A percentile compares a stretch with the other conserved stretches of the same genome.
phyloP scores from a whole-genome alignment of 1,140 invertebrate genomes.

The Zaprionus africanus region DNA sequence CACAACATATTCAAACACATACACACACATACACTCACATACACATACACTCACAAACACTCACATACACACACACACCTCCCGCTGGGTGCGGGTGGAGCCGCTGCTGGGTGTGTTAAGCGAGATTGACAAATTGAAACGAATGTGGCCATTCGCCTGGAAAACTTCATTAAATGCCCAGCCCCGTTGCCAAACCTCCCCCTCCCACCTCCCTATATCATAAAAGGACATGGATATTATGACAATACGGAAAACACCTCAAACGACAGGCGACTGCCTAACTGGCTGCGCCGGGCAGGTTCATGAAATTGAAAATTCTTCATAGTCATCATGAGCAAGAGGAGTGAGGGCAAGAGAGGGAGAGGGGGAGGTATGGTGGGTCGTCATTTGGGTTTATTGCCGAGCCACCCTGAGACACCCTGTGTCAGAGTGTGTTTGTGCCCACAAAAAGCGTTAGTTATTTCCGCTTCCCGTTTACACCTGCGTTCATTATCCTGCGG shows the following conservation, averaged over 20 bases:
- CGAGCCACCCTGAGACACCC: constrained; percentile 6
- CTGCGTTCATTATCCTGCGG: constrained; percentile 77
- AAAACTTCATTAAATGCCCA: constrained; percentile 73
- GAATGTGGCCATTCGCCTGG: constrained; percentile 78
- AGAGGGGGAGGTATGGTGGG: not conserved
- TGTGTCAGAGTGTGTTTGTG: constrained; percentile 1
- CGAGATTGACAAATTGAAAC: constrained; percentile 81
- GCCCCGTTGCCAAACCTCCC: constrained; percentile 12
- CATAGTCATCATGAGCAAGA: constrained; percentile 62
- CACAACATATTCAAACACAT: not conserved
- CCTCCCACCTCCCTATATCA: constrained; percentile 37
- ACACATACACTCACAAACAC: not conserved
- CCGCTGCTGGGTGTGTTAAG: constrained; percentile 22
- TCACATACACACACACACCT: not conserved
- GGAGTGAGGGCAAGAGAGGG: not conserved
- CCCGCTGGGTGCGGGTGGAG: constrained; percentile 5
- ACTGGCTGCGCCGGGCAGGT: constrained; percentile 50
- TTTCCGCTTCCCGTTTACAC: constrained; percentile 80
- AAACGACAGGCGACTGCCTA: constrained; percentile 70
- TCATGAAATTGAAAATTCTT: constrained; percentile 79
- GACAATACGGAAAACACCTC: constrained; percentile 66
- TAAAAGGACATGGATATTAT: constrained; percentile 71
- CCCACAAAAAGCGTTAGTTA: constrained; percentile 73
- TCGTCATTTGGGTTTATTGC: constrained; percentile 51
- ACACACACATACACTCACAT: not conserved